Conservation (phyloP, 2,888 invertebrate species). For the Eristalis tenax region DNA sequence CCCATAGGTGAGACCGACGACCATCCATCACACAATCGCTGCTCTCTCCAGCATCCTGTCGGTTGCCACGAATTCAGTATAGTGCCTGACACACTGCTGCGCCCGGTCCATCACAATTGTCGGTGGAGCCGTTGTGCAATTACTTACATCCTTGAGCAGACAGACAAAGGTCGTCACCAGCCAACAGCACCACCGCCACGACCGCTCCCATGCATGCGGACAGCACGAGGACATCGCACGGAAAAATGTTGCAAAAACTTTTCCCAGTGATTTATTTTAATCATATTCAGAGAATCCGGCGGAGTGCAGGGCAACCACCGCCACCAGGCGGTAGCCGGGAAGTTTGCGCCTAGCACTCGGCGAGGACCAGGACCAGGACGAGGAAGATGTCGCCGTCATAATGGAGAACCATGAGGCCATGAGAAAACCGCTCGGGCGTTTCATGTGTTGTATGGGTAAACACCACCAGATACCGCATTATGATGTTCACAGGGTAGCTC, state of each 20-base stretch:
- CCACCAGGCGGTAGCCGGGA: neutral
- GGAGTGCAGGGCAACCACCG: conserved; percentile 2
- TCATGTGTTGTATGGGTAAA: conserved; percentile 62
- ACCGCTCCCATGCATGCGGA: neutral
- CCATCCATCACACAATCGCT: conserved; percentile 6
- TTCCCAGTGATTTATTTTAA: conserved; percentile 64
- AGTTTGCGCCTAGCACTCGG: too few species aligned
- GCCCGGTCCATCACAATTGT: conserved; percentile 21
- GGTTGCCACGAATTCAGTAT: neutral
- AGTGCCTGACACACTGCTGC: conserved; percentile 11
- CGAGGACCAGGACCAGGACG: neutral
- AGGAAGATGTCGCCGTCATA: conserved; percentile 40
- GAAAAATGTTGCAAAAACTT: conserved; percentile 26
- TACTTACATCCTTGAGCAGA: conserved; percentile 50
- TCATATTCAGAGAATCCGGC: conserved; percentile 49
- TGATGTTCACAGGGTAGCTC: conserved; percentile 67
- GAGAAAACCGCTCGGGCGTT: conserved; percentile 59
- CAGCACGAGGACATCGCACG: neutral
- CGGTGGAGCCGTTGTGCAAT: conserved; percentile 43
- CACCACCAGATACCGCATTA: conserved; percentile 68
- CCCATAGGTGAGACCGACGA: conserved; percentile 50
- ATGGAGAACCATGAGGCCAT: conserved; percentile 54
- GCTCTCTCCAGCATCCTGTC: neutral
- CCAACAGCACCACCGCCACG: neutral
- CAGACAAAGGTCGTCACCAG: conserved; percentile 20